phyloP scores from a whole-genome alignment of 2,888 invertebrate species.

The Alloscopus bannaensis region DNA sequence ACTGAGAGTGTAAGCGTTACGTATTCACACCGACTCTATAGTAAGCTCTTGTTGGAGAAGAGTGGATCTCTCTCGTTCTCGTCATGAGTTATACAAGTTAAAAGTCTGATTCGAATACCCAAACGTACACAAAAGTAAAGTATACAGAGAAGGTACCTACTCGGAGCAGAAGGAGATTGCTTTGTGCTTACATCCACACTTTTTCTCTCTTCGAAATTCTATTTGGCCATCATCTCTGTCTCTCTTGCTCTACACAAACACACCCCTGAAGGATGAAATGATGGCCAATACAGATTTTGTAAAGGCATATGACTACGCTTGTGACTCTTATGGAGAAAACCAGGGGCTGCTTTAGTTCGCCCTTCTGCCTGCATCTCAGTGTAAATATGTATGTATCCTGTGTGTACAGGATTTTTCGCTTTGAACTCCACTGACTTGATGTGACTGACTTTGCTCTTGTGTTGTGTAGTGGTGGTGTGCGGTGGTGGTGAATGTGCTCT shows the following conservation, averaged over 20 bases:
- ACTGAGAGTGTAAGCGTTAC: conserved; percentile 43
- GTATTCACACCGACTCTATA: conserved; percentile 15
- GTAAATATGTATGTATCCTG: too few species aligned
- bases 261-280: conserved; percentile 32
- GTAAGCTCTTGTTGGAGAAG: conserved; percentile 4
- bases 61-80: conserved; percentile 49
- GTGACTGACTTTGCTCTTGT: conserved; percentile 56
- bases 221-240: conserved; percentile 17
- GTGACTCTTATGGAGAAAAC: background rate
- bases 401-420: background rate
- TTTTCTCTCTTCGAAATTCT: conserved; percentile 25
- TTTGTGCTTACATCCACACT: conserved; percentile 17
- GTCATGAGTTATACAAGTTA: conserved; percentile 18
- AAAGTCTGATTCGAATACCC: background rate
- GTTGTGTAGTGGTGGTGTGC: conserved; percentile 3
- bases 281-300: conserved; percentile 14
- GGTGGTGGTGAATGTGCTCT: conserved; percentile 35
- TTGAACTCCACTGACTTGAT: conserved; percentile 19
- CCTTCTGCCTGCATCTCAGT: background rate
- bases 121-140: background rate
- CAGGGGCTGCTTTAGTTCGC: conserved; percentile 8
- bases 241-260: conserved; percentile 21
- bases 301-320: background rate
- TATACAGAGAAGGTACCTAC: background rate
- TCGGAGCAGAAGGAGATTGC: background rate